Base-by-base conservation (phyloP, 2,113 vertebrate species). In the Elachura formosa region DNA sequence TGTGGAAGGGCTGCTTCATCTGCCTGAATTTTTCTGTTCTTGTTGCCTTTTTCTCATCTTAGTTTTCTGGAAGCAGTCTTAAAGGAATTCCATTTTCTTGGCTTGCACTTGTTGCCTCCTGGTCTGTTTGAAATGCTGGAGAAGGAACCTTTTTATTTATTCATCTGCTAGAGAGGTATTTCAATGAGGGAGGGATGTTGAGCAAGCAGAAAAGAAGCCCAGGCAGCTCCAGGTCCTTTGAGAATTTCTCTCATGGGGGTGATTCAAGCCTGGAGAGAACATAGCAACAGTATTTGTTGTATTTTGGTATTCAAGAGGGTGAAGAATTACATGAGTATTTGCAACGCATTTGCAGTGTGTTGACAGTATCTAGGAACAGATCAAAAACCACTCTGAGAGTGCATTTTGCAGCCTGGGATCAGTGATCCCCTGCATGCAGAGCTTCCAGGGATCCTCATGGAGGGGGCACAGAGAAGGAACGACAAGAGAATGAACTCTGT, bases 201-300 rank as follows among this genome's bases (percentile, higher is more conserved):
- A 92, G 89, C 89, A 96, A 92, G 64, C 72, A 41, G 15, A 26
- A 31, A 54, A 92, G 84, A 51, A 81, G 84, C 43, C 40, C 23
- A 36, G n/a, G 89, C 64, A 81, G 84, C 77, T 78, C 34, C 59
- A 28, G 49, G 31, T 76, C 55, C 77, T 82, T 78, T 75, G 72
- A 93, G 84, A 71, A 94, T 14, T 21, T 74, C 51, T 66, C 69
- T 52, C 67, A n/a, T 0, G 10, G 59, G 83, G 83, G 36, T 76
- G 82, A 81, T 92, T 87, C 87, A 90, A 75, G 38, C 56, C 63
- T 84, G 90, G 68, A 84, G 61, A 45, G 64, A 93, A 51, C 76
- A 51, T 86, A 95, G 90, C 93, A 92, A 90, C 63, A 8, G 26
- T 58, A 81, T 93, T 95, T 95, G 73, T 63, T 93, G 87, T 84